Evolutionary conservation across 2,888 invertebrate species (phyloP), one percentile per base, ranked within the genome.

Genomic region (Xanthorhoe designata): DNA sequence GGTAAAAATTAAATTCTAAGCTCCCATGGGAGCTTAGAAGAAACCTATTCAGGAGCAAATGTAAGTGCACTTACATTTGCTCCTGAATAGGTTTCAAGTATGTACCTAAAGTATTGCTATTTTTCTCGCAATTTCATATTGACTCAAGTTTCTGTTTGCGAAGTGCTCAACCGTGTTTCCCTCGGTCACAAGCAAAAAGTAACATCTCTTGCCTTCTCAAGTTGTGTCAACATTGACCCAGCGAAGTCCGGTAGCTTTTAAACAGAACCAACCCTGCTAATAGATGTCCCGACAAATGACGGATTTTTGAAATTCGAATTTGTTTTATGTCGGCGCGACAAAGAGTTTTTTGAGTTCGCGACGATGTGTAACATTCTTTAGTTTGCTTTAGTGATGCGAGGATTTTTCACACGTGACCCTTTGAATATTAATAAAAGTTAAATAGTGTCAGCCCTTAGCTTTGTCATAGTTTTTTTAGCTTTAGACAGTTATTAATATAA

Each of bases 211-310:
- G 82, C 75, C 61, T 67, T 75, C 76, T 79, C 76, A 75, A 81
- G 84, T 80, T 78, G 78, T 74, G 75, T 71, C 68, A 70, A 92
- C 84, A 91, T 91, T 91, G 86, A 89, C 90, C 69, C 69, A 86
- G 87, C 81, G 86, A 90, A 91, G 83, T 85, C 90, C 92, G 86
- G 92, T 91, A 91, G 92, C 91, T 90, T 89, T 90, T 88, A 88
- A 86, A 86, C 87, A 90, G 89, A 90, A 79, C 76, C 75, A 60
- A 79, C 74, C 81, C 75, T 76, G 91, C 91, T 93, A 92, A 92
- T 92, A 90, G 90, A 86, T 88, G 89, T 89, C 89, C 85, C 84
- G 85, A 78, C 84, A 67, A 57, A 61, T 65, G 64, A 69, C 38
- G 38, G 13, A 74, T 70, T 66, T 69, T 70, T 64, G 32, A 78